Conservation (phyloP, 2,113 vertebrate species). For the Xyliphius kryptos region DNA sequence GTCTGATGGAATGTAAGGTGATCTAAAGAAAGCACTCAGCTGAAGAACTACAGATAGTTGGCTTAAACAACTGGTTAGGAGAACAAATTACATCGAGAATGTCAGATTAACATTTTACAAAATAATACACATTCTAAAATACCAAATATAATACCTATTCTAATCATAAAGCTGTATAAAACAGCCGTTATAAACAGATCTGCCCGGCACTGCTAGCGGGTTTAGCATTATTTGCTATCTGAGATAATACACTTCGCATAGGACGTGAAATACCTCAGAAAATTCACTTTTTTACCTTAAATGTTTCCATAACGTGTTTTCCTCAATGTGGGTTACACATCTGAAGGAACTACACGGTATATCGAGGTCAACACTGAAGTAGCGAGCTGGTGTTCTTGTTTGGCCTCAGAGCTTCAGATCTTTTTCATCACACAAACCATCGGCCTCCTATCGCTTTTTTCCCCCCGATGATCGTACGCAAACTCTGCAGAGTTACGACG, state of each 20-base stretch:
- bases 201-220: constrained; percentile 24
- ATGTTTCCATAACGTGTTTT: constrained; percentile 13
- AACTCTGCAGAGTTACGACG: neutral
- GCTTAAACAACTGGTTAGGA: too few species aligned
- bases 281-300: constrained; percentile 19
- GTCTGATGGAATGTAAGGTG: too few species aligned
- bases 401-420: constrained; percentile 25
- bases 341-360: neutral
- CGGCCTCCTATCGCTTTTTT: constrained; percentile 34
- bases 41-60: too few species aligned
- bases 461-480: constrained; percentile 19
- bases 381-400: constrained; percentile 8
- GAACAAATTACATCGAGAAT: too few species aligned
- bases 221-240: constrained; percentile 29
- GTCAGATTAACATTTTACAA: too few species aligned
- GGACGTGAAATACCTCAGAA: neutral
- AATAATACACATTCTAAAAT: too few species aligned
- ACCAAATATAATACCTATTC: too few species aligned
- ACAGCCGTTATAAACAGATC: neutral
- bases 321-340: neutral
- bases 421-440: constrained; percentile 26
- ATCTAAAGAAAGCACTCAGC: too few species aligned
- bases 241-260: neutral
- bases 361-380: neutral
- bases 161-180: too few species aligned